Evolutionary conservation across 2,797 vertebrate species (phyloP).

Genomic region (Rhinoraja longicauda): DNA sequence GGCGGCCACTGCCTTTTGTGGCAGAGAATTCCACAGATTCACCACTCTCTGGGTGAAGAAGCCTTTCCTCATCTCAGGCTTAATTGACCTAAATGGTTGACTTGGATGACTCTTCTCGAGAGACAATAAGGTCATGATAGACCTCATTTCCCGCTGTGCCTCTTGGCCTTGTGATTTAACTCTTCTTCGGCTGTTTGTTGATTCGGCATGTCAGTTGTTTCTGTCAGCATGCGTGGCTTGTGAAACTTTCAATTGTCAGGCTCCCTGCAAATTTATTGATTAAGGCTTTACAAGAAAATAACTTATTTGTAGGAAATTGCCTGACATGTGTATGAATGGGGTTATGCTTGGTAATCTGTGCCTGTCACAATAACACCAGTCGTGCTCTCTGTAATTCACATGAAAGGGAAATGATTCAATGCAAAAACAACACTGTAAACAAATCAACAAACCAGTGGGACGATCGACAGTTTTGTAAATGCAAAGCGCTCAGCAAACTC

Average conservation of each 20-base stretch:
- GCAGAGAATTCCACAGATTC: too few species aligned
- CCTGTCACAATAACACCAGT: background rate
- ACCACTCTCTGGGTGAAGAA: too few species aligned
- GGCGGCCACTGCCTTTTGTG: too few species aligned
- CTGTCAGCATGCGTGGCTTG: background rate
- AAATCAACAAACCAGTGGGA: background rate
- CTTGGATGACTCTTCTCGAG: too few species aligned
- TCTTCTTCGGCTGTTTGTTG: background rate
- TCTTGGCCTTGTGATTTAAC: background rate
- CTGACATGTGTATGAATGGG: background rate
- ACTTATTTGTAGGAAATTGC: background rate
- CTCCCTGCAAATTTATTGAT: background rate
- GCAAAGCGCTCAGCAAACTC: background rate
- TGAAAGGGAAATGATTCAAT: conserved; percentile 16
- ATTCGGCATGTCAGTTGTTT: background rate
- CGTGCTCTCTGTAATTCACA: background rate
- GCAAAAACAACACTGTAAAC: background rate
- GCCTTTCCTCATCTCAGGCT: too few species aligned
- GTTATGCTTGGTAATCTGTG: background rate
- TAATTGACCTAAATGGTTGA: too few species aligned
- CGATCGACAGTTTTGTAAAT: background rate
- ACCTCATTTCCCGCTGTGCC: background rate
- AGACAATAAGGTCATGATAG: background rate
- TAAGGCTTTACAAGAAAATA: conserved; percentile 13
- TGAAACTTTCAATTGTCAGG: background rate